Percentiles rank a stretch among this genome's conserved stretches.
phyloP scores from a whole-genome alignment of 2,113 vertebrate species.

The Poicephalus gulielmi region DNA sequence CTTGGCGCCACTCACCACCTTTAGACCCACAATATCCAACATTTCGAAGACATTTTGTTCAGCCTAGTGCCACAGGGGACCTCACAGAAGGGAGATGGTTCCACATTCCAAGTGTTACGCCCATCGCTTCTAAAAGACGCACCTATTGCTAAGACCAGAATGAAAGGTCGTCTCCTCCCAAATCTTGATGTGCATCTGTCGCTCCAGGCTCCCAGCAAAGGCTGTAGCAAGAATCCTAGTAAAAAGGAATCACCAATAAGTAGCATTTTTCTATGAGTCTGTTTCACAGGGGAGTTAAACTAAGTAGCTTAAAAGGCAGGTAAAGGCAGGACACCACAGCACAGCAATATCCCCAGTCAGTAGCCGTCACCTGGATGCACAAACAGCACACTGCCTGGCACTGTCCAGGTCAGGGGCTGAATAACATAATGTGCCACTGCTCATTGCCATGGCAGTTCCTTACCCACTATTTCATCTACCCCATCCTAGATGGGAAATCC shows the following conservation, averaged over 20 bases:
- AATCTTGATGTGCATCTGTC: constrained; percentile 94
- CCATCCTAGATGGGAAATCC: not conserved
- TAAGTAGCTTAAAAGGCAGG: not conserved
- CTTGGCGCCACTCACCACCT: not conserved
- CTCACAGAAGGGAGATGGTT: not conserved
- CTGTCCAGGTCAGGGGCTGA: not conserved
- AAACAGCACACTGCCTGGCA: not conserved
- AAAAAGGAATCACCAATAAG: not conserved
- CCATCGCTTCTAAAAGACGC: constrained; percentile 38
- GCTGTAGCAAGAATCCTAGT: constrained; percentile 93
- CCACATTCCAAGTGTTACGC: not conserved
- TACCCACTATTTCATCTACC: not conserved
- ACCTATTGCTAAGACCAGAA: constrained; percentile 95
- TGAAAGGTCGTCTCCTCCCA: constrained; percentile 94
- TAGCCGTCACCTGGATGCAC: not conserved
- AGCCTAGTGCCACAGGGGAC: not conserved
- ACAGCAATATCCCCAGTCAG: not conserved
- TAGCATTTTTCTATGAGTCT: not conserved
- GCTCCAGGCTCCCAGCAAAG: constrained; percentile 95
- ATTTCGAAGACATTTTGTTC: not conserved
- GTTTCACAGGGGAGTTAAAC: not conserved
- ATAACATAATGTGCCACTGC: not conserved
- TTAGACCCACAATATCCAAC: not conserved
- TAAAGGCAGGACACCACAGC: not conserved
- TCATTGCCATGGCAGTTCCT: not conserved